phyloP scores from a whole-genome alignment of 2,888 invertebrate species.

The Lasioglossum leucozonium region DNA sequence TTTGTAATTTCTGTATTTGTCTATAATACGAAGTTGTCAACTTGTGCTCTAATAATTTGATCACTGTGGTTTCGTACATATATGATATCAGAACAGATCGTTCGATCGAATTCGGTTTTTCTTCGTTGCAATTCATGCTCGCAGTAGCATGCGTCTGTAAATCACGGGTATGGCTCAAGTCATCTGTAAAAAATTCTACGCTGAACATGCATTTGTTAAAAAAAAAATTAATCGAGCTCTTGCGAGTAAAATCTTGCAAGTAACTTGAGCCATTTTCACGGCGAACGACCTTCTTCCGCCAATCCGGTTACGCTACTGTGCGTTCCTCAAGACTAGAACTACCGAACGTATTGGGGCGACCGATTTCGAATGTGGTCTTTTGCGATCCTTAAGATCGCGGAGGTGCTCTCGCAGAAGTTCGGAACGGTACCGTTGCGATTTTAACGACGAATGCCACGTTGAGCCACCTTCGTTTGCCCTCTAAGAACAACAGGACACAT shows the following conservation, averaged over 20 bases:
- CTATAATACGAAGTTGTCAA: neutral
- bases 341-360: neutral
- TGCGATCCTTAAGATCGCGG: neutral
- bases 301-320: constrained; percentile 33
- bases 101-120: neutral
- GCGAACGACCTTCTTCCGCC: neutral
- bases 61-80: neutral
- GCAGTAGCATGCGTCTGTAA: neutral
- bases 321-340: neutral
- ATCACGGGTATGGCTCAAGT: neutral
- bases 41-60: neutral
- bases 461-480: too few relatives aligned
- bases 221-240: neutral
- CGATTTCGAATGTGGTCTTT: neutral
- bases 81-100: neutral
- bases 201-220: neutral
- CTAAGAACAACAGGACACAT: too few relatives aligned
- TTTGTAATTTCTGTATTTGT: neutral
- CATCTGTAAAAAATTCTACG: neutral
- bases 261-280: neutral
- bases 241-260: neutral
- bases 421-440: neutral
- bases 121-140: neutral
- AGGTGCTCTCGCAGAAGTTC: neutral
- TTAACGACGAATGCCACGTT: too few relatives aligned